Base-by-base conservation (phyloP, 2,797 vertebrate genomes). In the Manis javanica region DNA sequence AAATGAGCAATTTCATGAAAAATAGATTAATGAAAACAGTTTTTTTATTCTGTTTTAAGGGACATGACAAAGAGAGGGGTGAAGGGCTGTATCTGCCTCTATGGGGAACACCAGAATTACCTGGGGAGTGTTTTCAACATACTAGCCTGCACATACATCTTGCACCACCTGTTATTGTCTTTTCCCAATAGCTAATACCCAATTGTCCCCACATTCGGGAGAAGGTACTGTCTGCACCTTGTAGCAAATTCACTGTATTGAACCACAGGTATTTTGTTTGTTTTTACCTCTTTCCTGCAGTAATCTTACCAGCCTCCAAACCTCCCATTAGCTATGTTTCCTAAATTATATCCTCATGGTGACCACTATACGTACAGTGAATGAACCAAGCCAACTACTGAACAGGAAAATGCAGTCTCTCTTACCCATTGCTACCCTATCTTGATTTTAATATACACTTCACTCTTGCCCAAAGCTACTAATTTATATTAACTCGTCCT, bases 1-100 rank as follows among this genome's bases (percentile, higher is more conserved):
- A 75, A 63, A 74, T 71, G 57, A 87, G 21, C 7, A 93, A 82
- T 87, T 55, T 79, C 51, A 90, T 55, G 31, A 83, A 91, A 87
- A 74, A 55, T 61, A 79, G 5, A 39, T 34, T 79, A 61, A 53
- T 19, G 4, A 89, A 74, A 59, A 94, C 87, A 49, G 11, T 46
- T 46, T 46, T 46, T 46, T 46, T 2, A 46, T 12, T 46, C 46
- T 85, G 24, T 85, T 94, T 61, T 42, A 89, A 57, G 53, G 53
- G 42, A n/a, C 3, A 72, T 9, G 21, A 34, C 12, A 51, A 18
- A 59, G 13, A 46, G 63, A 84, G 66, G 77, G 15, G 21, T n/a
- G 51, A 55, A 61, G 9, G 29, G 49, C 26, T 85, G 15, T 42
- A 34, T 16, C 19, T 57, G 31, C 21, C n/a, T 77, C 68, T 4